Base-by-base conservation (phyloP, 2,113 vertebrate species). In the Brachypteracias leptosomus region DNA sequence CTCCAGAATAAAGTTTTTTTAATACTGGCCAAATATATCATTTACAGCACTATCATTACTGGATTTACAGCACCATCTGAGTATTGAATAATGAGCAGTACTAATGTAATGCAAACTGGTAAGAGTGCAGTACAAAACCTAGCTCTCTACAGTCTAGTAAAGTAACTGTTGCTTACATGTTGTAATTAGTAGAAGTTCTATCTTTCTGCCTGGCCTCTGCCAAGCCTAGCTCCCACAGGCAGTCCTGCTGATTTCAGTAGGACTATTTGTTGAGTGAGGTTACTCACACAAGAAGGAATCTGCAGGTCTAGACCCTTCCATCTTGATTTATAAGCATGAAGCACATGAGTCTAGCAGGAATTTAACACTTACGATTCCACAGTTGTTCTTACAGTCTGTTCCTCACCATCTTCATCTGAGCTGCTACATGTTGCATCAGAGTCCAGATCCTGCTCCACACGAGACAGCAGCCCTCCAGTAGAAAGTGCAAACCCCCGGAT, bases 341-440 rank as follows among this genome's bases (percentile, higher is more conserved):
- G 58, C 61, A 94, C 78, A 71, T 16, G 55, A 77, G 66, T 95
- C 93, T 96, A 97, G 61, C 83, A 96, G 94, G 94, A 97, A 96
- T 95, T 95, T 95, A 97, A 95, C 97, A 99, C 99, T 99, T 98
- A 99, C 99, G 97, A 91, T 94, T 98, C 85, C 90, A 95, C 57
- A 84, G 93, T 84, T 91, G 94, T 97, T 92, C 90, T 97, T 95
- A 95, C 70, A 93, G 96, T 38, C 81, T 73, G 94, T 33, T 93
- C 97, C 93, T 97, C 96, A 90, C 93, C 95, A 67, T 99, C 99
- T 20, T 99, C 99, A 75, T 99, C 99, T 83, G 99, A 99, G 97
- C 99, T 99, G 98, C 98, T 99, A 70, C 98, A 98, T 2, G 99
- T 99, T 85, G 98, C 99, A 75, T 99, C 99, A 2, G 99, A 99